These are phyloP conservation scores for Geophilus truncorum DNA, from an alignment of 2,888 invertebrate species.

Conservation along the genomic window DNA sequence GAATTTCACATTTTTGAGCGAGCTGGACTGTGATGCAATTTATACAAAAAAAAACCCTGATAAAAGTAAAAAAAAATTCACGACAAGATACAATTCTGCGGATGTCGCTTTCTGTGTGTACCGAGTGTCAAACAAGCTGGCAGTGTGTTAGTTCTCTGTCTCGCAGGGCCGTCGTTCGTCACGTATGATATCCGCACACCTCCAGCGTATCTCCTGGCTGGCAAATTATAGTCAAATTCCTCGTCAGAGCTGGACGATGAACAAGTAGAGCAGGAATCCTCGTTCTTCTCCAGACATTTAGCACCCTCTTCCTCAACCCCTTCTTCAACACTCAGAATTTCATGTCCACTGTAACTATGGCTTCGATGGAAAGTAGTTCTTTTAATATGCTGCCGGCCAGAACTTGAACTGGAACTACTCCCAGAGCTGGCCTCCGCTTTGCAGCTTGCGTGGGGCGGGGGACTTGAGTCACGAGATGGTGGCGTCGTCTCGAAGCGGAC, in stretches of 20 bases:
- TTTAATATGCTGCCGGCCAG: neutral
- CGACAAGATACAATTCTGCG: constrained; percentile 78
- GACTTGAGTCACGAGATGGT: constrained; percentile 29
- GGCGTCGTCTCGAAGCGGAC: constrained; percentile 53
- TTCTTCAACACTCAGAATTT: neutral
- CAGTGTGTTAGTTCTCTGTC: constrained; percentile 40
- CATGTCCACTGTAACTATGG: constrained; percentile 40
- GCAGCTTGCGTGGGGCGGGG: constrained; percentile 31
- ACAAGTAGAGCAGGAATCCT: constrained; percentile 83
- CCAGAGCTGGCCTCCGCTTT: constrained; percentile 29
- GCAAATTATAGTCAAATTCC: constrained; percentile 74
- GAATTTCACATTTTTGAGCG: neutral
- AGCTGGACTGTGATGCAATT: neutral
- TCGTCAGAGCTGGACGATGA: constrained; percentile 70
- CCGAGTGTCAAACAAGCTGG: constrained; percentile 44
- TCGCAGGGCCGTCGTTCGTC: constrained; percentile 69
- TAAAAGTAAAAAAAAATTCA: constrained; percentile 52
- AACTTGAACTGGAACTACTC: neutral
- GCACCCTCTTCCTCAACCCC: neutral
- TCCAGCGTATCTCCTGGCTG: constrained; percentile 69
- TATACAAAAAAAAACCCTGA: neutral
- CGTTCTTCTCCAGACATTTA: constrained; percentile 48
- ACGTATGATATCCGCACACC: constrained; percentile 88
- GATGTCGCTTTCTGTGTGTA: constrained; percentile 43
- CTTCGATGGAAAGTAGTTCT: constrained; percentile 39